Conservation (phyloP, 37 sponge, comb jelly and placozoan species). For the Dysidea cf. avara region DNA sequence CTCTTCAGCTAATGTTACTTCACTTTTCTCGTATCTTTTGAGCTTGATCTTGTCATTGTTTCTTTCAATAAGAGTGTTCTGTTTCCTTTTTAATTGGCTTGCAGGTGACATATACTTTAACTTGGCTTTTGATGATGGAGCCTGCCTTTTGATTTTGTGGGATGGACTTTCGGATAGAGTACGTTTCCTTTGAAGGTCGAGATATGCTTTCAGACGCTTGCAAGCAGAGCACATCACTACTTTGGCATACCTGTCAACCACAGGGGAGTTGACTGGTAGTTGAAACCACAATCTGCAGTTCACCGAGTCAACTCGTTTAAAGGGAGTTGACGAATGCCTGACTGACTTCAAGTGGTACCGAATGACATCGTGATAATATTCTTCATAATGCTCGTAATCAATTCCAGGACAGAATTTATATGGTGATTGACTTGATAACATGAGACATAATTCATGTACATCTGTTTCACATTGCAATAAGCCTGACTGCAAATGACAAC, state of each 20-base stretch:
- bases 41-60: neutral
- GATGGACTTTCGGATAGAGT: neutral
- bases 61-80: conserved; percentile 3
- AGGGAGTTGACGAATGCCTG: neutral
- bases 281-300: neutral
- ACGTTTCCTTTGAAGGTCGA: neutral
- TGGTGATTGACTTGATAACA: neutral
- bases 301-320: conserved; percentile 9
- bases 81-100: neutral
- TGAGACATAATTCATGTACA: neutral
- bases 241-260: neutral
- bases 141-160: neutral
- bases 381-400: neutral
- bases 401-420: conserved; percentile 26
- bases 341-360: conserved; percentile 7
- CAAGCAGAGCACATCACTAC: conserved; percentile 14
- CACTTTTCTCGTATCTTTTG: neutral
- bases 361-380: neutral
- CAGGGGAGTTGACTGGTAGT: neutral
- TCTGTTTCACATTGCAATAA: neutral
- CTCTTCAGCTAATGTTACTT: neutral
- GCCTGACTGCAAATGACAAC: neutral
- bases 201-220: neutral
- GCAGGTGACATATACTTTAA: conserved; percentile 16
- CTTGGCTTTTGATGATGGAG: neutral